Evolutionary conservation across 2,888 invertebrate genomes (phyloP), one percentile per base, ranked within the genome.

Genomic region (Caradrina clavipalpis): DNA sequence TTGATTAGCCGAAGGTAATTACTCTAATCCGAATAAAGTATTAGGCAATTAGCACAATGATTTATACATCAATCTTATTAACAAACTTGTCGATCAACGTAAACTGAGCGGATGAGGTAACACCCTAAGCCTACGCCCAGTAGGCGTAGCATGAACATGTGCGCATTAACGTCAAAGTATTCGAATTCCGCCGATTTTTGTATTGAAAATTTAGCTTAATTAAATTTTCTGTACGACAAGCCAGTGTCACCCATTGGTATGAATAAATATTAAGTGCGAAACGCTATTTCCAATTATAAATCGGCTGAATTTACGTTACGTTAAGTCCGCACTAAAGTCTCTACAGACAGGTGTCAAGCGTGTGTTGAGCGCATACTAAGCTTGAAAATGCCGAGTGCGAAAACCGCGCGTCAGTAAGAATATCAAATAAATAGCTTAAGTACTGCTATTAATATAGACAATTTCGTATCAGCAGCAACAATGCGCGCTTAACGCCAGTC

Each of bases 91-190:
- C 17, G 2, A 59, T 49, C 21, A 49, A 71, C 55, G 53, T 78
- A 35, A 22, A 66, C 15, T 51, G 49, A 60, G 62, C 59, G 57
- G 59, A 35, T 55, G 58, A 54, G 58, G 53, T 35, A 56, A 53
- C 64, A 56, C 57, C 60, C 17, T 50, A 55, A 65, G 39, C 39
- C 11, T 39, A 39, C 39, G 1, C 11, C 39, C 39, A 39, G 39
- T 39, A 11, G 10, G 39, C 39, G 11, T 11, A 11, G 39, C 39
- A 39, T 11, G 7, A 7, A n/a, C n/a, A n/a, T n/a, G n/a, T n/a
- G 35, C 35, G 6, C 11, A 39, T 7, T 11, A 39, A 39, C 39
- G 39, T 39, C 1, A 11, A 11, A 39, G 39, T 39, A 39, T 39
- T 39, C 39, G 10, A 39, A 11, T 39, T 39, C 39, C 1, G 11